Conservation (phyloP, 1,140 invertebrate species). For the Cydia amplana region DNA sequence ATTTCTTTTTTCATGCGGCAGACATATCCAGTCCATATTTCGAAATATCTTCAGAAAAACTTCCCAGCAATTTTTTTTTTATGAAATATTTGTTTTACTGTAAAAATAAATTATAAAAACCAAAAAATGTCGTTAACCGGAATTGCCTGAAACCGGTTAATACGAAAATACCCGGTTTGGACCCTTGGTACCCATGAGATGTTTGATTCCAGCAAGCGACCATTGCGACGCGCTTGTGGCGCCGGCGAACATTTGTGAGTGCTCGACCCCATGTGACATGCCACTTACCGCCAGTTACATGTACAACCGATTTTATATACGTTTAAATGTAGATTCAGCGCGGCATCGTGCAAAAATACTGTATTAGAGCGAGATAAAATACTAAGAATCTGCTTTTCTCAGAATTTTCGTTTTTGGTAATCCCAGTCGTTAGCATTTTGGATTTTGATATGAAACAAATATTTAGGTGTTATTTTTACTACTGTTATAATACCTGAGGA, state of each 20-base stretch:
- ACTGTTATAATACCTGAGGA: no score
- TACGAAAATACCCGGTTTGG: neutral
- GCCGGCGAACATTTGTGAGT: slow-evolving; percentile 25
- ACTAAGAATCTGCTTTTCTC: neutral
- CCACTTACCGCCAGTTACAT: slow-evolving; percentile 21
- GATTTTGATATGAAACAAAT: no score
- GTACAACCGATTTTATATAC: slow-evolving; percentile 30
- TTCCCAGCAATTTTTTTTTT: no score
- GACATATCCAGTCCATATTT: no score
- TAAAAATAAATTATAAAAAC: no score
- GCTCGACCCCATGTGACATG: slow-evolving; percentile 22
- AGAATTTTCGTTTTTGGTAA: neutral
- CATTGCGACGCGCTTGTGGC: slow-evolving; percentile 21
- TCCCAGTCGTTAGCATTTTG: no score
- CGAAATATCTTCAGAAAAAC: no score
- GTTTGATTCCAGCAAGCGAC: slow-evolving; percentile 31
- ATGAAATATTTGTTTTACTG: no score
- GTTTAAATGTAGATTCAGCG: neutral
- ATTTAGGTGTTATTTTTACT: no score
- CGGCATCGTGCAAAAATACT: neutral
- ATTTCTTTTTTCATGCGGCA: no score
- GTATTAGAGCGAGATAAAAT: neutral
- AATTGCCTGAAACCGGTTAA: no score
- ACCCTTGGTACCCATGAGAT: slow-evolving; percentile 6
- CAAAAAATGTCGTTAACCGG: no score